These are phyloP conservation scores for Campoletis sonorensis DNA, from an alignment of 1,140 invertebrate species.

Conservation along the genomic window DNA sequence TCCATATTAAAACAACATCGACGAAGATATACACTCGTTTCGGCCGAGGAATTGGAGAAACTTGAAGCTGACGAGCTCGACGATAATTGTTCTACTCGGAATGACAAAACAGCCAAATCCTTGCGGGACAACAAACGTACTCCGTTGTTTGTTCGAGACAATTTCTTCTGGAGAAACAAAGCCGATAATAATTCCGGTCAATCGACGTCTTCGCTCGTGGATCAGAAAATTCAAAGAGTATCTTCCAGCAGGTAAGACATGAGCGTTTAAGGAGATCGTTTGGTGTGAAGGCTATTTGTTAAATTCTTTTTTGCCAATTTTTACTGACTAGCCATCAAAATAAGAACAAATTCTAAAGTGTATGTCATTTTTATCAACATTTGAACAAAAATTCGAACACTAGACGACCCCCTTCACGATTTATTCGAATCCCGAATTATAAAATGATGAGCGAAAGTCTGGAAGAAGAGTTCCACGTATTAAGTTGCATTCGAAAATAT, in stretches of 20 bases:
- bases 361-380: too few relatives aligned
- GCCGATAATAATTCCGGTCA: not conserved
- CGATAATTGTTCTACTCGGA: not conserved
- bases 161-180: conserved; percentile 33
- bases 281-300: too few relatives aligned
- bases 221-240: conserved; percentile 18
- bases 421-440: not conserved
- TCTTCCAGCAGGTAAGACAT: conserved; percentile 31
- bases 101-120: not conserved
- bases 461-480: too few relatives aligned
- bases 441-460: too few relatives aligned
- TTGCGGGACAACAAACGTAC: conserved; percentile 1
- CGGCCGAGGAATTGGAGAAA: conserved; percentile 67
- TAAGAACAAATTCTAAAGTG: too few relatives aligned
- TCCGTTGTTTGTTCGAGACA: conserved; percentile 17
- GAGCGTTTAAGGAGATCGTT: too few relatives aligned
- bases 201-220: not conserved
- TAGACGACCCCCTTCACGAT: too few relatives aligned
- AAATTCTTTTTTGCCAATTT: too few relatives aligned
- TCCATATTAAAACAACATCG: conserved; percentile 72
- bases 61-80: conserved; percentile 47
- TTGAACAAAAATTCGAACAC: too few relatives aligned
- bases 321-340: too few relatives aligned
- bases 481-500: conserved; percentile 32
- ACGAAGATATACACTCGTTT: conserved; percentile 70